A percentile compares a stretch with the other conserved stretches of the same genome.
Conservation (phyloP, 2,113 vertebrate species). For the Marmota monax region DNA sequence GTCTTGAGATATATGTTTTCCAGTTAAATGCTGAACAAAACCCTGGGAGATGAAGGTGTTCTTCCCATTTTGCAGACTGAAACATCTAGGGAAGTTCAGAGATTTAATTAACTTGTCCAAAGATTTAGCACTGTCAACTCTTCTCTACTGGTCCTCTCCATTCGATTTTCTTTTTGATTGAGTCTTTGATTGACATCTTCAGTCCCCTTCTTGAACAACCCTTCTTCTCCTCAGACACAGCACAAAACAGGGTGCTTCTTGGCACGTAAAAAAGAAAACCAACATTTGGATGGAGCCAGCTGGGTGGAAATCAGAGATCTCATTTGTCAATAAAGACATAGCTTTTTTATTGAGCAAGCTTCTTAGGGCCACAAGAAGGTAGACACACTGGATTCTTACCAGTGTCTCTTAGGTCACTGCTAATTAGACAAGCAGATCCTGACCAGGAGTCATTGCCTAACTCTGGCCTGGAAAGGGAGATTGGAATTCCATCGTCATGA, state of each 20-base stretch:
- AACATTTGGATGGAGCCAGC: not conserved
- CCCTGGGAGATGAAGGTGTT: not conserved
- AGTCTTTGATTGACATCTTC: not conserved
- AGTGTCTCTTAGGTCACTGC: constrained; percentile 51
- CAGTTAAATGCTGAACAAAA: not conserved
- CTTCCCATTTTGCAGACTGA: not conserved
- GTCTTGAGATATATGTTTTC: not conserved
- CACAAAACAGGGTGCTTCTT: not conserved
- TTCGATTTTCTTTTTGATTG: not conserved
- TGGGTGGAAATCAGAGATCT: constrained; percentile 38
- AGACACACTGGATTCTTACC: constrained; percentile 69
- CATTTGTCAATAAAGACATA: constrained; percentile 54
- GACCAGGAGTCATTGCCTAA: constrained; percentile 71
- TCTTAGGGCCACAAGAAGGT: not conserved
- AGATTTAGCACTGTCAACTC: not conserved
- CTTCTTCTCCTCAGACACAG: not conserved
- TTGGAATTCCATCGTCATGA: not conserved
- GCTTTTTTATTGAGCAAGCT: constrained; percentile 76
- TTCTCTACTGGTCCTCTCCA: not conserved
- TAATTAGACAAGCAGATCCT: constrained; percentile 68
- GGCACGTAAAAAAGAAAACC: constrained; percentile 11
- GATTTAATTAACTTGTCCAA: not conserved
- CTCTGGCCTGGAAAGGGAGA: not conserved
- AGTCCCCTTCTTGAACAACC: not conserved
- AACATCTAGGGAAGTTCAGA: not conserved